Evolutionary conservation across 2,113 vertebrate genomes (phyloP), one percentile per base, ranked within the genome.

Genomic region (Genyomyrus donnyi): DNA sequence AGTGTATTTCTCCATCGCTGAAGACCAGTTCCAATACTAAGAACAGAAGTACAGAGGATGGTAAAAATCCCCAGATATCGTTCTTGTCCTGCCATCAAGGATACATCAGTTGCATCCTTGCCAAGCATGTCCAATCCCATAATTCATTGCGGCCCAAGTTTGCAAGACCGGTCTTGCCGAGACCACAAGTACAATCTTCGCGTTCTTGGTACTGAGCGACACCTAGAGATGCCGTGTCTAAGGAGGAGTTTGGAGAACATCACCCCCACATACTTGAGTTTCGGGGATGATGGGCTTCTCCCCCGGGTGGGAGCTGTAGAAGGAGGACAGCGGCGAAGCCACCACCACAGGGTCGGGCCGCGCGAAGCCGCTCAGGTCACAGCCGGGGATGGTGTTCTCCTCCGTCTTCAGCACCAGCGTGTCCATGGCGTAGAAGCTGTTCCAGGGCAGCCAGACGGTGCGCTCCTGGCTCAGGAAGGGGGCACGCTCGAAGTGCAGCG

Each of bases 381-480:
- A 98, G 93, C 96, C 96, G 85, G 96, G 96, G 91, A 96, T 96
- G 92, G 95, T 95, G 92, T 97, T 97, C 92, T 97, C 97, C 91
- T 97, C 96, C 0, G 96, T 97, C 93, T 97, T 97, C 95, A 98
- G 95, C 90, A 96, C 95, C 46, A 98, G 93, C 0, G 97, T 97
- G 93, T 98, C 97, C 97, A 98, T 97, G 90, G 96, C 96, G 0
- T 97, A 97, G 91, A 98, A 98, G 86, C 94, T 97, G 35, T 97
- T 98, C 97, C 97, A 98, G 0, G 97, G 97, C 88, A 98, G 91
- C 97, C 97, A 98, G 4, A 97, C 96, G 0, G 97, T 97, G 85
- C 96, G 96, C 48, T 97, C 97, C 92, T 98, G 97, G 91, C 95
- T 97, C 94, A 97, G 94, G 89, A 98, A 98, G 0, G 97, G 97